Base-by-base conservation (phyloP, 2,113 vertebrate species). In the Reinhardtius hippoglossoides region DNA sequence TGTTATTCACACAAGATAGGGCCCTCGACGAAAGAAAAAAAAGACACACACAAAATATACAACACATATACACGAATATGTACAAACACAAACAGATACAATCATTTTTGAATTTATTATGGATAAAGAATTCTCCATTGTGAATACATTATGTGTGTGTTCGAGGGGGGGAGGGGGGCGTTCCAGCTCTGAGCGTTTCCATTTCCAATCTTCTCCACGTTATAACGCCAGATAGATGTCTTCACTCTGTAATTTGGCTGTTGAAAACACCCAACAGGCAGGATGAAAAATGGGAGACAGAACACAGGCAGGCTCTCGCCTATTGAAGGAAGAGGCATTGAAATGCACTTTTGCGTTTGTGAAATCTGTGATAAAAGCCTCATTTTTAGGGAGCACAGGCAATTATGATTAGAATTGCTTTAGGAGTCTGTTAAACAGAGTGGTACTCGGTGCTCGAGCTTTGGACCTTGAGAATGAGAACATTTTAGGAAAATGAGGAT, bases 201-300 rank as follows among this genome's bases (percentile, higher is more conserved):
- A 80, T 89, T 90, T 88, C 76, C 83, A 81, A 79, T 91, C 73
- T 85, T 61, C 60, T 76, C 68, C 57, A 21, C 24, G 5, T 85
- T 82, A 58, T 68, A 65, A 54, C 20, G 50, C 20, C 58, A 74
- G 81, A 85, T 84, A 85, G 50, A 85, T 89, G 89, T 88, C 82
- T 66, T 78, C 48, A 48, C 80, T 76, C 71, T 76, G 80, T 87
- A 85, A 88, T 91, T 84, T 89, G 83, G 59, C 83, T 82, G 55
- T 68, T 87, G 75, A 88, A 85, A 89, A 86, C 72, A 78, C 65
- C 82, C 82, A 61, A 84, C 78, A 87, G 83, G 84, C 80, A 76
- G 67, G 62, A 74, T 87, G 85, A 88, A 74, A 87, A 91, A 91
- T 67, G 80, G 87, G 71, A 82, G 63, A 61, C 37, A 58, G 64